Evolutionary conservation across 2,113 vertebrate genomes (phyloP).

Genomic region (Lagopus leucura): DNA sequence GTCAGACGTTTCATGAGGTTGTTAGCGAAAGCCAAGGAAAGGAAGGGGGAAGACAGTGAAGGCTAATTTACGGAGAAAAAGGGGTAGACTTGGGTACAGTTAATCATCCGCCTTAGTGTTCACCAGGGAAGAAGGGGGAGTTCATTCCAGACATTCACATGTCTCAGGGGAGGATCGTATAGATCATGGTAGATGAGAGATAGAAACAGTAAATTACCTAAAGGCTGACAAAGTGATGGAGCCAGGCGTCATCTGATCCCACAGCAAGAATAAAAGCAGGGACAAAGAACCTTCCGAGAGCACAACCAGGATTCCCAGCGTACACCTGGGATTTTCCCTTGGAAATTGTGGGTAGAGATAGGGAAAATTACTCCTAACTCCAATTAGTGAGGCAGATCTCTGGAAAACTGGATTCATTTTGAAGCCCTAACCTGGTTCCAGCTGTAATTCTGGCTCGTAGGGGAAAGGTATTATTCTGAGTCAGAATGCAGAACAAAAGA

Average conservation of each 20-base stretch:
- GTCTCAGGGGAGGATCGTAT: constrained; percentile 24
- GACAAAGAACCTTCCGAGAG: constrained; percentile 4
- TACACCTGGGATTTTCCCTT: neutral
- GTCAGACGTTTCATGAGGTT: constrained; percentile 38
- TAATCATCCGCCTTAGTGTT: constrained; percentile 47
- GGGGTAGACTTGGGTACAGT: constrained; percentile 23
- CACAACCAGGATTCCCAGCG: neutral
- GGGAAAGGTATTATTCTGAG: constrained; percentile 4
- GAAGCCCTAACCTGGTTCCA: neutral
- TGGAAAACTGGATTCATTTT: neutral
- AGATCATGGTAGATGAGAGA: constrained; percentile 40
- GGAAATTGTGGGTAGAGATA: neutral
- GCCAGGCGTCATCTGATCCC: constrained; percentile 41
- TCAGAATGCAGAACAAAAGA: constrained; percentile 40
- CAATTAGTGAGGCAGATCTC: neutral
- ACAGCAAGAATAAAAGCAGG: constrained; percentile 2
- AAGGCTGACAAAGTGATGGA: constrained; percentile 5
- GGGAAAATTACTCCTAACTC: neutral
- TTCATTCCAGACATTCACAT: constrained; percentile 34
- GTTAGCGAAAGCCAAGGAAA: constrained; percentile 43
- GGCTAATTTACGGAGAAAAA: constrained; percentile 46
- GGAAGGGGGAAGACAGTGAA: constrained; percentile 24
- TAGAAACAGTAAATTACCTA: constrained; percentile 41
- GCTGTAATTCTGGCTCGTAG: neutral
- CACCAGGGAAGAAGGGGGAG: neutral